Base-by-base conservation (phyloP, 1,140 invertebrate genomes). In the Brachionus sp. region DNA sequence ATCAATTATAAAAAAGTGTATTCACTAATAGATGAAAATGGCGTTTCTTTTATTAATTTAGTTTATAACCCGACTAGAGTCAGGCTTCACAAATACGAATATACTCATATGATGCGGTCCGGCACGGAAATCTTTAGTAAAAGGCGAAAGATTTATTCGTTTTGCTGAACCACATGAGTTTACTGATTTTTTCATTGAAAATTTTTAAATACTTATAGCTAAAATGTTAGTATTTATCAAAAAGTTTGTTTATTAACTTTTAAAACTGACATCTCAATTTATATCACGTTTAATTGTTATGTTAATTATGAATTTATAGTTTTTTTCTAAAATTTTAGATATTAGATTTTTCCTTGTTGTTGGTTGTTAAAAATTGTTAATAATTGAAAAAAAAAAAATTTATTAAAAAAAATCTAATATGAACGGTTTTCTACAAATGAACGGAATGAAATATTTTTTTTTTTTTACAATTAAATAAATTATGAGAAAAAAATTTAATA, bases 111-210 rank as follows among this genome's bases (percentile, higher is more conserved):
- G 6, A 23, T 42, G 66, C 37, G n/a, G 33, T 39, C 66, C 66
- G 16, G 33, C 66, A 70, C 66, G 66, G 66, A 70, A 70, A 70
- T 70, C 66, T 70, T 70, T 70, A 70, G 66, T 70, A 70, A 70
- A 70, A 70, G 64, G 64, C 64, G 64, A 68, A 68, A 68, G 64
- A 68, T 68, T 68, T 68, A 68, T 68, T 68, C 64, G 64, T 68
- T 68, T 1, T 68, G 64, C 25, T 35, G 33, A 68, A 68, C 64
- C n/a, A 25, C 64, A 33, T n/a, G 64, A 68, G 64, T 68, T 68
- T 33, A 68, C 64, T 68, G 64, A 68, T 13, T 37, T 35, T n/a
- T n/a, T 3, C 13, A 1, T 1, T 23, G 29, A 68, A 68, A 29
- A 68, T 3, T 37, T 35, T 29, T 1, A 29, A 29, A 2, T 29